Percentiles rank a stretch among this genome's conserved stretches.
Evolutionary conservation across 1,140 invertebrate genomes (phyloP).

Genomic region (Elymnias hypermnestra): DNA sequence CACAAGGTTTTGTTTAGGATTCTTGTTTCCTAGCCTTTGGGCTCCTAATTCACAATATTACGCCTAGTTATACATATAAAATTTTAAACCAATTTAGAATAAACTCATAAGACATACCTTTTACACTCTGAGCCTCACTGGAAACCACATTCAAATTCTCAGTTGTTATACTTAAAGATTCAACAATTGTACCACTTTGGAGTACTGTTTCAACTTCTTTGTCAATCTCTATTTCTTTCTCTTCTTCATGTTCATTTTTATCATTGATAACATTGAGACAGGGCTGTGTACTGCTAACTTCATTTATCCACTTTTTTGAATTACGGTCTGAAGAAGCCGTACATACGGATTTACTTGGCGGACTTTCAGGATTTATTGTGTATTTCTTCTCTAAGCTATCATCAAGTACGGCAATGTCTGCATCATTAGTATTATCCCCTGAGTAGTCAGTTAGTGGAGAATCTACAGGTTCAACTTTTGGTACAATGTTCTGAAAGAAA

Average conservation of each 20-base stretch:
- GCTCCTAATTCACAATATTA: no score
- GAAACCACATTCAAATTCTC: conserved; percentile 59
- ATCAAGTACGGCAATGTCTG: conserved; percentile 56
- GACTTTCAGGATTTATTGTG: conserved; percentile 35
- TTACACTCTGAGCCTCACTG: conserved; percentile 49
- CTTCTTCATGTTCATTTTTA: conserved; percentile 42
- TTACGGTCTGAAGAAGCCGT: conserved; percentile 27
- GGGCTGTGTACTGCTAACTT: conserved; percentile 67
- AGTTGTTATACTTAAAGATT: conserved; percentile 60
- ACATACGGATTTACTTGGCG: conserved; percentile 33
- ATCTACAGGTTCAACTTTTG: conserved; percentile 61
- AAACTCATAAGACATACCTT: no score
- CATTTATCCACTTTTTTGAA: conserved; percentile 59
- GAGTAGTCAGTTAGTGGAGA: conserved; percentile 63
- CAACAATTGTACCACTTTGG: conserved; percentile 66
- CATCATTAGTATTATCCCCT: conserved; percentile 63
- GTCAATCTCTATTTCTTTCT: conserved; percentile 66
- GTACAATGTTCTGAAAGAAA: conserved; percentile 57
- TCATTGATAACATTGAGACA: conserved; percentile 46
- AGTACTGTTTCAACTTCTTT: conserved; percentile 67
- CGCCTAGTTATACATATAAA: no score
- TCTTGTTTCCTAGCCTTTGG: no score
- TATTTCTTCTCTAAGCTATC: conserved; percentile 54
- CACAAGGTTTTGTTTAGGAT: no score
- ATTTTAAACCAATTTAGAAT: no score